A percentile compares a stretch with the other conserved stretches of the same genome.
phyloP scores from a whole-genome alignment of 2,888 invertebrate genomes.

The Clanis bilineata region DNA sequence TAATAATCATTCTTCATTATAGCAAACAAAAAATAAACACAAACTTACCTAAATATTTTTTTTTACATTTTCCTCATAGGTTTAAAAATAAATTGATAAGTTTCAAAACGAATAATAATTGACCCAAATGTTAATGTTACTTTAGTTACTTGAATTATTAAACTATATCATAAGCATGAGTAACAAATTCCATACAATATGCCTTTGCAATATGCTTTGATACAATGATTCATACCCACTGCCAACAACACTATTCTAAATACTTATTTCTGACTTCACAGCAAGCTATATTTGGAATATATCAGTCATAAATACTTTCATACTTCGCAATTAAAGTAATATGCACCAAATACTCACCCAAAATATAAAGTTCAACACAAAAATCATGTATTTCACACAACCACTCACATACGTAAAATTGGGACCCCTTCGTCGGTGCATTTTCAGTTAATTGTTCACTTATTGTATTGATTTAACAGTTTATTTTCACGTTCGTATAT shows the following conservation, averaged over 20 bases:
- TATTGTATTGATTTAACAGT: neutral
- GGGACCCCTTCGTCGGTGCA: slow-evolving; percentile 85
- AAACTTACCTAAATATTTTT: too few relatives aligned
- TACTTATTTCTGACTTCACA: neutral
- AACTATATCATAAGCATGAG: neutral
- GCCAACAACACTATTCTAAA: neutral
- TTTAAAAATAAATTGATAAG: too few relatives aligned
- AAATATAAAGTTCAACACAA: slow-evolving; percentile 93
- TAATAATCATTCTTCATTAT: too few relatives aligned
- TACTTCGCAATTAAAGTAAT: neutral
- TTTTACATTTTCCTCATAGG: too few relatives aligned
- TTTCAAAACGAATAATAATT: too few relatives aligned
- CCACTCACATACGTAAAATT: slow-evolving; percentile 92
- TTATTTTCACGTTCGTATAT: neutral
- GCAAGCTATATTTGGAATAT: neutral
- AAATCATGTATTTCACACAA: slow-evolving; percentile 94
- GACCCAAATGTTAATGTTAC: too few relatives aligned
- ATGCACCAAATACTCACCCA: slow-evolving; percentile 86
- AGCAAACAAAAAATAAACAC: too few relatives aligned
- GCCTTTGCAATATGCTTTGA: slow-evolving; percentile 25
- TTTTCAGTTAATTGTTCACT: slow-evolving; percentile 50
- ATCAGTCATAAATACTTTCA: slow-evolving; percentile 14
- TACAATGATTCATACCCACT: slow-evolving; percentile 44
- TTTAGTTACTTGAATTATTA: neutral
- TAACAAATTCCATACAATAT: neutral